These are phyloP conservation scores for Adrianichthys oophorus DNA, from an alignment of 2,797 vertebrate genomes.

Conservation along the genomic window DNA sequence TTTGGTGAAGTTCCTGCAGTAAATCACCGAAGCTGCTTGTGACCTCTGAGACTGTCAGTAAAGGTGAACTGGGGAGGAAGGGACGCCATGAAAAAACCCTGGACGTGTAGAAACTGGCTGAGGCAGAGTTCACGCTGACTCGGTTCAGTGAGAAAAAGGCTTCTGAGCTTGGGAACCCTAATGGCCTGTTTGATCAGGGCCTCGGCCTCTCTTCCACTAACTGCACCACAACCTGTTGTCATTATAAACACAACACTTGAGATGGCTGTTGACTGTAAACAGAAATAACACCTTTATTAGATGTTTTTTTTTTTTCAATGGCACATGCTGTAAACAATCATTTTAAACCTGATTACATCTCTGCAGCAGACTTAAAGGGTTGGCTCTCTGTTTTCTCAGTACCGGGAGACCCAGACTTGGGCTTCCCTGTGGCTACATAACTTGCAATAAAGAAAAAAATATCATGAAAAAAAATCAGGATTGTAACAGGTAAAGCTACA, in stretches of 20 bases:
- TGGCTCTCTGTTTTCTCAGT: not conserved
- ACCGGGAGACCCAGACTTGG: too few relatives aligned
- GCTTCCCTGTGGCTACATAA: too few relatives aligned
- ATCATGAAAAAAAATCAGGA: too few relatives aligned
- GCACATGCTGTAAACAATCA: slow-evolving; percentile 39
- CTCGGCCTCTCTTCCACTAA: slow-evolving; percentile 22
- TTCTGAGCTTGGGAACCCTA: slow-evolving; percentile 14
- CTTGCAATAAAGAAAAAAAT: too few relatives aligned
- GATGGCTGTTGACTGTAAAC: slow-evolving; percentile 35
- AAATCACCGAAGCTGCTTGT: slow-evolving; percentile 15
- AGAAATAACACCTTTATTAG: slow-evolving; percentile 40
- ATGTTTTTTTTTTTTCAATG: slow-evolving; percentile 41
- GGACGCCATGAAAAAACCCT: not conserved
- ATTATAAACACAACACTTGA: slow-evolving; percentile 25
- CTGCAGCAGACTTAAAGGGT: slow-evolving; percentile 23
- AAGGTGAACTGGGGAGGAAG: slow-evolving; percentile 24
- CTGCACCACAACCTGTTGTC: slow-evolving; percentile 37
- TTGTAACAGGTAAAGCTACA: too few relatives aligned
- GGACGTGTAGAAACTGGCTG: too few relatives aligned
- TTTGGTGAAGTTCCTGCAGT: slow-evolving; percentile 17
- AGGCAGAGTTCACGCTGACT: too few relatives aligned
- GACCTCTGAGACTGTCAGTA: slow-evolving; percentile 7
- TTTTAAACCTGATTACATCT: slow-evolving; percentile 44
- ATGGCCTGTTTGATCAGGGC: slow-evolving; percentile 41
- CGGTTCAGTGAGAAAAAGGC: too few relatives aligned